Percentiles rank a stretch among this genome's conserved stretches.
Conservation (phyloP, 2,113 vertebrate species). For the Jacana jacana region DNA sequence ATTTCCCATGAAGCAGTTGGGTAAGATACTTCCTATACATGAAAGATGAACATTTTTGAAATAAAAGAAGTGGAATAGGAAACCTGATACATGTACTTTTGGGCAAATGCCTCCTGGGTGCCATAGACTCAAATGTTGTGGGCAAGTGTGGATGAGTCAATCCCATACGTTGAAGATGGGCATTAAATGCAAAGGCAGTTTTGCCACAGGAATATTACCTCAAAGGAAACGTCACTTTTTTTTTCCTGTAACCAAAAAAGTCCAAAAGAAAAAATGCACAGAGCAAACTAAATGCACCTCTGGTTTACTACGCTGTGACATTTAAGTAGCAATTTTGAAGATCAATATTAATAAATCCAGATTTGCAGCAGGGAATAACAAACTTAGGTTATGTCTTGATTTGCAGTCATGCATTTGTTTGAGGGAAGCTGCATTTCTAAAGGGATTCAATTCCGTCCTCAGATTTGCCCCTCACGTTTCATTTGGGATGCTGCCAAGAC, state of each 20-base stretch:
- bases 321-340: not conserved
- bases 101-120: not conserved
- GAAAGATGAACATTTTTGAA: not conserved
- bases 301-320: not conserved
- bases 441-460: not conserved
- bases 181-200: not conserved
- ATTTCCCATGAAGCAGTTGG: not conserved
- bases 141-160: not conserved
- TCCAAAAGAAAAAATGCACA: not conserved
- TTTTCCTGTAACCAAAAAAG: not conserved
- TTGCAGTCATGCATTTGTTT: not conserved
- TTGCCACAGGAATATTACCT: not conserved
- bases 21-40: not conserved
- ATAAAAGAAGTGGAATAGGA: not conserved
- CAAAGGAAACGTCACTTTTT: not conserved
- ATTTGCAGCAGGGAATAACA: not conserved
- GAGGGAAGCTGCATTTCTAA: not conserved
- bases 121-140: not conserved
- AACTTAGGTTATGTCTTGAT: not conserved
- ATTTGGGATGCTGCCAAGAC: not conserved
- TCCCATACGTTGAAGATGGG: not conserved
- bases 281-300: not conserved
- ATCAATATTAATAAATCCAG: not conserved
- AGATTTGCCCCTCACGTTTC: not conserved
- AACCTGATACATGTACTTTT: fast-evolving